phyloP scores from a whole-genome alignment of 1,140 invertebrate species.

The Maniola jurtina region DNA sequence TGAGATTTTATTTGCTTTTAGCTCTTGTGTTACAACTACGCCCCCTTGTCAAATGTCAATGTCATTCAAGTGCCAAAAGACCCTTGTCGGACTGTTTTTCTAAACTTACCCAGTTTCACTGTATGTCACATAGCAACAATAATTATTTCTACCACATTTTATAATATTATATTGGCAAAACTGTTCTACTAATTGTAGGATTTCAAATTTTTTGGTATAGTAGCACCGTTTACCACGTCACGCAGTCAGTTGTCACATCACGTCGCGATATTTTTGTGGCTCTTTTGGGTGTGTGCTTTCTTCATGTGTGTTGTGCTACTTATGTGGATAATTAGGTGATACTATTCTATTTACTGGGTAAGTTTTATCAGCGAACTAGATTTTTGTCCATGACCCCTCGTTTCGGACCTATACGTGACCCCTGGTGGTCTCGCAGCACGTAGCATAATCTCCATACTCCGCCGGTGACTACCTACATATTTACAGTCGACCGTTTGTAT shows the following conservation, averaged over 20 bases:
- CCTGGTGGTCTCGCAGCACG: conserved; percentile 2
- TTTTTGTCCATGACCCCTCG: not conserved
- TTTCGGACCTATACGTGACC: conserved; percentile 3
- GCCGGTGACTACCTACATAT: conserved; percentile 61
- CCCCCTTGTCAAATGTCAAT: no score
- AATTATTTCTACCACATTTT: no score
- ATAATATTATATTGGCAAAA: no score
- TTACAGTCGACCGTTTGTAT: conserved; percentile 48
- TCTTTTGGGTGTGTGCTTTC: conserved; percentile 77
- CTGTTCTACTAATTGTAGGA: conserved; percentile 2
- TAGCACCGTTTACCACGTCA: conserved; percentile 72
- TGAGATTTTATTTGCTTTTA: no score
- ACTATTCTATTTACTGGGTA: conserved; percentile 73
- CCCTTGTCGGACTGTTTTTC: no score
- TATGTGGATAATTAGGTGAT: conserved; percentile 79
- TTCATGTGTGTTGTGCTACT: conserved; percentile 77
- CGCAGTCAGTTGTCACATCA: conserved; percentile 73
- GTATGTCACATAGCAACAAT: not conserved
- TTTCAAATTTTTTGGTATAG: conserved; percentile 28
- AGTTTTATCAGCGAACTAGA: conserved; percentile 36
- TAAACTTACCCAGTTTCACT: no score
- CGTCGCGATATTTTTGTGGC: conserved; percentile 77
- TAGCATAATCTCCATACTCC: conserved; percentile 28
- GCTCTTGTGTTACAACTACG: no score
- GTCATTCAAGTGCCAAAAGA: no score